Percentiles rank a stretch among this genome's conserved stretches.
These are phyloP conservation scores for Rhincodon typus DNA, from an alignment of 2,797 vertebrate species.

Conservation along the genomic window DNA sequence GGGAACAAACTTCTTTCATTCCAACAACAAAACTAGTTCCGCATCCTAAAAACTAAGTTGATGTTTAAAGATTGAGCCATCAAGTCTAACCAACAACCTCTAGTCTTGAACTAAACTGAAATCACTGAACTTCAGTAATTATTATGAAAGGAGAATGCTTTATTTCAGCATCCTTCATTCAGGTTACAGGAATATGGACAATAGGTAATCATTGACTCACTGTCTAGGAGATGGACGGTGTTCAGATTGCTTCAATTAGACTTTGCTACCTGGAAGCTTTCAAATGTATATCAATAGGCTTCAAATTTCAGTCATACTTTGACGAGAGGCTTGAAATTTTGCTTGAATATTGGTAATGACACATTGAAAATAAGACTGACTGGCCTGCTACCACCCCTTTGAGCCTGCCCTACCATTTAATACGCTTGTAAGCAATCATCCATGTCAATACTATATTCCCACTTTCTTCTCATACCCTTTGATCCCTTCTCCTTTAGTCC, in stretches of 20 bases:
- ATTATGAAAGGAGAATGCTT: not conserved
- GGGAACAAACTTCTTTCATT: not conserved
- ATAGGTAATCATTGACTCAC: not conserved
- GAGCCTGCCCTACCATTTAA: too few species aligned
- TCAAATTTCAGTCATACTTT: not conserved
- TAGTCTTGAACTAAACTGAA: not conserved
- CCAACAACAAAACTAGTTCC: not conserved
- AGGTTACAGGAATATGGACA: not conserved
- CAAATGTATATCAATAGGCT: not conserved
- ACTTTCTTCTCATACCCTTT: too few species aligned
- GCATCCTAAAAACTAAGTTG: not conserved
- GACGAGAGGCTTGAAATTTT: not conserved
- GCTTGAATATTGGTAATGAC: not conserved
- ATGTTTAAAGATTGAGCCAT: not conserved
- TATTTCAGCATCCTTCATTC: not conserved
- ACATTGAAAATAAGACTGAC: too few species aligned
- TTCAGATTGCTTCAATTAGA: not conserved
- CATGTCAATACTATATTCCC: too few species aligned
- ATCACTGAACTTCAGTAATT: not conserved
- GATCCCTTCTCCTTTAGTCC: too few species aligned
- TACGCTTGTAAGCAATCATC: too few species aligned
- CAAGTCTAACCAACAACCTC: not conserved
- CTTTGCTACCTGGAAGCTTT: not conserved
- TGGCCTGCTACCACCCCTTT: too few species aligned
- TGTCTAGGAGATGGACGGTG: not conserved